Conservation (phyloP, 2,113 vertebrate species). For the Spea bombifrons region DNA sequence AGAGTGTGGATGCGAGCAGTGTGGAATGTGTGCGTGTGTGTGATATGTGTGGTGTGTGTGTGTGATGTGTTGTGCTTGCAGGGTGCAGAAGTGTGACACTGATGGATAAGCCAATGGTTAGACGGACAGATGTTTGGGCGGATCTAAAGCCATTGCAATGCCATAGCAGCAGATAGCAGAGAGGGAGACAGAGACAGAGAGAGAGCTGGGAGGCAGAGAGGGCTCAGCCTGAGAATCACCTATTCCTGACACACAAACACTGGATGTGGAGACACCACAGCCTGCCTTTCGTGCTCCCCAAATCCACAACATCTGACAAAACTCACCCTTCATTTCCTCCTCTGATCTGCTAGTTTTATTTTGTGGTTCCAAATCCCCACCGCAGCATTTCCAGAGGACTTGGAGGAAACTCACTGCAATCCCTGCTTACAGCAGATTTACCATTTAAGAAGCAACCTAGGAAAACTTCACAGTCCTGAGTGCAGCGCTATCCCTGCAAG, state of each 20-base stretch:
- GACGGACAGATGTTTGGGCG: conserved; percentile 98
- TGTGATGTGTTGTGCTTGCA: conserved; percentile 66
- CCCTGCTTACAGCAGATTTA: conserved; percentile 12
- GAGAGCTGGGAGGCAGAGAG: conserved; percentile 33
- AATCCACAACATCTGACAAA: conserved; percentile 63
- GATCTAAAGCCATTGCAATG: conserved; percentile 76
- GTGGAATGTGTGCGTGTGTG: conserved; percentile 54
- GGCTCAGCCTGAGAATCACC: conserved; percentile 58
- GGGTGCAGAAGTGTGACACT: conserved; percentile 79
- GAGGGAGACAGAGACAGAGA: background rate
- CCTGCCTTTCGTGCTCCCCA: conserved; percentile 57
- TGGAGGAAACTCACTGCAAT: conserved; percentile 29
- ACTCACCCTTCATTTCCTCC: conserved; percentile 74
- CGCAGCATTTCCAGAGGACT: conserved; percentile 57
- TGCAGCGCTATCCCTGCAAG: conserved; percentile 54
- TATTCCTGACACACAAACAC: conserved; percentile 49
- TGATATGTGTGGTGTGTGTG: conserved; percentile 43
- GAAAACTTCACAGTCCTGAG: conserved; percentile 58
- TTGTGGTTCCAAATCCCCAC: conserved; percentile 47
- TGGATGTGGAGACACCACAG: conserved; percentile 44
- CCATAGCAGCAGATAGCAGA: conserved; percentile 62
- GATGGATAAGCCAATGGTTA: conserved; percentile 92
- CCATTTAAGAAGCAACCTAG: background rate
- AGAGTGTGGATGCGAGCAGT: background rate
- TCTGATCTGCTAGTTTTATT: conserved; percentile 40